phyloP scores from a whole-genome alignment of 2,888 invertebrate species.

The Sphaerophoria rueppellii region DNA sequence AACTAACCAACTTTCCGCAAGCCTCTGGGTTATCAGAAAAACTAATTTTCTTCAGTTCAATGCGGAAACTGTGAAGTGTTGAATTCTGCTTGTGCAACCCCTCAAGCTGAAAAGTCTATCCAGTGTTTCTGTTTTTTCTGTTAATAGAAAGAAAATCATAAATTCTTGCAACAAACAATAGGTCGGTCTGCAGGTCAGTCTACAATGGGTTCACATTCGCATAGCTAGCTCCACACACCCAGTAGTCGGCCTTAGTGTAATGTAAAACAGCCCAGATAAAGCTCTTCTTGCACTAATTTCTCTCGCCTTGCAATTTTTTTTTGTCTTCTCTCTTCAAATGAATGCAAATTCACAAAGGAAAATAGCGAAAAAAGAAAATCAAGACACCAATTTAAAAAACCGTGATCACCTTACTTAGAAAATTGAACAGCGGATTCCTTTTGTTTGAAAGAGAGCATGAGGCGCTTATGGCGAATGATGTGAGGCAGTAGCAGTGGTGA shows the following conservation, averaged over 20 bases:
- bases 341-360: constrained; percentile 32
- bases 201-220: background rate
- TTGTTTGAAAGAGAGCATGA: constrained; percentile 37
- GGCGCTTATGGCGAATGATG: background rate
- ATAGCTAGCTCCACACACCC: constrained; percentile 14
- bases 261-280: constrained; percentile 21
- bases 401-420: constrained; percentile 57
- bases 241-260: background rate
- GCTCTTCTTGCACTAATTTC: constrained; percentile 62
- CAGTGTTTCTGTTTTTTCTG: background rate
- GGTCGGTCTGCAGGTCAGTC: constrained; percentile 66
- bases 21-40: constrained; percentile 13
- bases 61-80: constrained; percentile 37
- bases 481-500: background rate
- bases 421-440: constrained; percentile 58
- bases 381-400: constrained; percentile 59
- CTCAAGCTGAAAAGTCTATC: background rate
- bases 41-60: constrained; percentile 28
- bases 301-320: constrained; percentile 39
- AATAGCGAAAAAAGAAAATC: constrained; percentile 7
- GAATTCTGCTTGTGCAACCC: constrained; percentile 56
- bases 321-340: constrained; percentile 15
- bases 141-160: constrained; percentile 52
- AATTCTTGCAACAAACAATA: constrained; percentile 61
- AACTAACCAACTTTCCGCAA: background rate